These are phyloP conservation scores for Pelosia muscerda DNA, from an alignment of 2,888 invertebrate species.

Conservation along the genomic window DNA sequence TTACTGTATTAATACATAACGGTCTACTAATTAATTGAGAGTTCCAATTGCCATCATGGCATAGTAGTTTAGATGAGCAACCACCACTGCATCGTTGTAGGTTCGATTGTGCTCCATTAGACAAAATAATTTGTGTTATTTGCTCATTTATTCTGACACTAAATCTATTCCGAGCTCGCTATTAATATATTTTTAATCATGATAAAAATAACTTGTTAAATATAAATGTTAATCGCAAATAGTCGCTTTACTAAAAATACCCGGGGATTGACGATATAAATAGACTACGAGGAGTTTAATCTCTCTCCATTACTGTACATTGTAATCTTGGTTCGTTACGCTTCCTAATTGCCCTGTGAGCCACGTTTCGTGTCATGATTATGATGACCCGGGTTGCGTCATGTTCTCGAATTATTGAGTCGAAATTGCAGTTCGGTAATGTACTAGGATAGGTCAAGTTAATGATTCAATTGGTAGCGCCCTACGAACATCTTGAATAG, in stretches of 20 bases:
- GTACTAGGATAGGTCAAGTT: constrained; percentile 1
- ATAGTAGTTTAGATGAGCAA: neutral
- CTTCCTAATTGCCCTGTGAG: constrained; percentile 32
- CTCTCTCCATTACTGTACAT: constrained; percentile 25
- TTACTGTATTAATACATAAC: neutral
- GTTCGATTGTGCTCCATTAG: neutral
- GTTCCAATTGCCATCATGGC: neutral
- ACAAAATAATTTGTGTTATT: neutral
- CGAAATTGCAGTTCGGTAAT: constrained; percentile 7
- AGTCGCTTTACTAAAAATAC: neutral
- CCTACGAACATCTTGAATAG: neutral
- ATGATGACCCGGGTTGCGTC: constrained; percentile 3
- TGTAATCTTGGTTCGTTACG: constrained; percentile 31
- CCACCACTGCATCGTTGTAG: neutral
- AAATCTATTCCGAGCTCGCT: neutral
- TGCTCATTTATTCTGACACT: neutral
- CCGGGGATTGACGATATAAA: neutral
- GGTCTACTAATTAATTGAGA: neutral
- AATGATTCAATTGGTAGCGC: constrained; percentile 6
- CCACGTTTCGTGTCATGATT: constrained; percentile 9
- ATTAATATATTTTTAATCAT: too few relatives aligned
- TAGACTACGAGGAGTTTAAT: constrained; percentile 9
- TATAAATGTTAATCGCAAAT: neutral
- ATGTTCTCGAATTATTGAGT: constrained; percentile 8
- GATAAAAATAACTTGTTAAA: neutral